Evolutionary conservation across 2,888 invertebrate species (phyloP), one percentile per base, ranked within the genome.

Genomic region (Pogonocherus hispidulus): DNA sequence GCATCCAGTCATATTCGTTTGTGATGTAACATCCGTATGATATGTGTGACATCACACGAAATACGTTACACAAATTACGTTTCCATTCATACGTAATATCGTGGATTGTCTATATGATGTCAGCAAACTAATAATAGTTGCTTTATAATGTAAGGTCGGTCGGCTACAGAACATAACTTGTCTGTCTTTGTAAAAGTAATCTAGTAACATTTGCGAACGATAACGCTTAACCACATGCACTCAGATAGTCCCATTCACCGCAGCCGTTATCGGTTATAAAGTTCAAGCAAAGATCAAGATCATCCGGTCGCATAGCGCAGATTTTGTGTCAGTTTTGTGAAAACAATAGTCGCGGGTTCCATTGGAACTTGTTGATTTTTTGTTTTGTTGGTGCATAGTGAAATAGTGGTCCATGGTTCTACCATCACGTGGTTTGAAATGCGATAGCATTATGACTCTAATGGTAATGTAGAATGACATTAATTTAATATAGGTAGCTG

Each of bases 31-130:
- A 54, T 35, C 16, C 18, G 54, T 64, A 51, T 55, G 27, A 57
- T 46, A 63, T 60, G n/a, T n/a, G 63, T 71, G 67, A 72, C 69
- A 67, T 73, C 67, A 64, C 47, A 63, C 44, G 51, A 18, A 57
- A 60, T 67, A 66, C 71, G 70, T 72, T 73, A 72, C 67, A 62
- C 55, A 41, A 41, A 57, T 51, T 71, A 71, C 71, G 69, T 72
- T 73, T 73, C 73, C 73, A 76, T 76, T 76, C 77, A 77, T 72
- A 70, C 72, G 70, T 71, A 70, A 72, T 66, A 46, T 66, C 18
- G 52, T 41, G 63, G 66, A 72, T 72, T 70, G 66, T 54, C 62
- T 63, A 56, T 14, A 65, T 76, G 76, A 77, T 72, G 76, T 76
- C 77, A 76, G 64, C 52, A 60, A 20, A 49, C 69, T 74, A 70